phyloP scores from a whole-genome alignment of 2,888 invertebrate species.

The Cryptocheilus praepositus region DNA sequence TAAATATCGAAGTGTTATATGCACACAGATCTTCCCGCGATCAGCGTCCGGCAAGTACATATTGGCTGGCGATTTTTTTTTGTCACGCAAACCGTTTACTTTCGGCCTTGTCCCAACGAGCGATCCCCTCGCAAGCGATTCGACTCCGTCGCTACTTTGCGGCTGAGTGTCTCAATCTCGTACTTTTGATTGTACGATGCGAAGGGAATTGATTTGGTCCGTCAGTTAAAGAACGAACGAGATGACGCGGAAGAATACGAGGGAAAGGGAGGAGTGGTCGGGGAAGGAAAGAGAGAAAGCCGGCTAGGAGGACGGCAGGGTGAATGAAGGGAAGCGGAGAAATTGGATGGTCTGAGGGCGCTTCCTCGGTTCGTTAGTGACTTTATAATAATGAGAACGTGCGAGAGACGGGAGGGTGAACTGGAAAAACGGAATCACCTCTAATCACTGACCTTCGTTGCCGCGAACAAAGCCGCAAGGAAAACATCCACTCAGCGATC shows the following conservation, averaged over 20 bases:
- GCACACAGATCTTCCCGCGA: too few relatives aligned
- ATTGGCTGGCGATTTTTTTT: too few relatives aligned
- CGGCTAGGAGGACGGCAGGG: slow-evolving; percentile 5
- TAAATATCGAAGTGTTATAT: slow-evolving; percentile 24
- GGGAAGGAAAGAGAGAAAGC: too few relatives aligned
- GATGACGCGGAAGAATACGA: slow-evolving; percentile 33
- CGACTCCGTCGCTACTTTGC: slow-evolving; percentile 19
- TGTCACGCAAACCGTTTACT: too few relatives aligned
- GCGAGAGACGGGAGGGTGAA: slow-evolving; percentile 45
- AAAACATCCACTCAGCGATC: slow-evolving; percentile 50
- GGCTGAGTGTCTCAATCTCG: slow-evolving; percentile 42
- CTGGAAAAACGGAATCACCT: slow-evolving; percentile 66
- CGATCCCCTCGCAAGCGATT: slow-evolving; percentile 37
- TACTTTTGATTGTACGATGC: slow-evolving; percentile 44
- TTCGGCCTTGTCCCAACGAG: slow-evolving; percentile 13
- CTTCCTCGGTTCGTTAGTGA: slow-evolving; percentile 67
- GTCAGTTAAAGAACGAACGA: slow-evolving; percentile 39
- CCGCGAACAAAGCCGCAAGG: slow-evolving; percentile 41
- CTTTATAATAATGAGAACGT: slow-evolving; percentile 66
- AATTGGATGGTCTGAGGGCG: slow-evolving; percentile 47
- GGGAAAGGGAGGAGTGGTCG: slow-evolving; percentile 14
- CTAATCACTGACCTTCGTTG: slow-evolving; percentile 61
- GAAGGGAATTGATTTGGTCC: slow-evolving; percentile 61
- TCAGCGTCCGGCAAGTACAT: too few relatives aligned
- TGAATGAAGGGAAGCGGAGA: slow-evolving; percentile 17